Evolutionary conservation across 64 coral and sea anemone species (phyloP), one percentile per base, ranked within the genome.

Genomic region (Platygyra sinensis): DNA sequence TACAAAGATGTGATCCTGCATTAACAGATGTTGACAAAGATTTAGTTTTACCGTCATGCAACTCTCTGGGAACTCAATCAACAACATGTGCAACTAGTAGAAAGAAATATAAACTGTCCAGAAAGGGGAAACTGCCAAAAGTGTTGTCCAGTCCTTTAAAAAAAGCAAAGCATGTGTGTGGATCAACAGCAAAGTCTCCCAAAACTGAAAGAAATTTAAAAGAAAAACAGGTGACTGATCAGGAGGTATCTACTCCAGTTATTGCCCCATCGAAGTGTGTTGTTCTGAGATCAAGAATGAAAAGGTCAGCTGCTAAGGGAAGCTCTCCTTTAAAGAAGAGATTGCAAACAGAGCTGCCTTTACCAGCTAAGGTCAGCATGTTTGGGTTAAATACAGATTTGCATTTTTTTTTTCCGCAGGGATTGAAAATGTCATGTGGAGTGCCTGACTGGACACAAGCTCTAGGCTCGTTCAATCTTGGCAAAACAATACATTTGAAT

Each of bases 251-350:
- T n/a, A 29, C 32, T 39, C 16, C 62, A 15, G 14, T 71, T 52
- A 49, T 67, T 72, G 60, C 33, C 13, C 39, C 81, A 52, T 85
- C 81, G 27, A 85, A 85, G 52, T 85, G 62, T 51, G 32, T 67
- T 71, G 62, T 85, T 85, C 63, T 72, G 15, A 85, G 31, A 30
- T 72, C 81, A 24, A 85, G 81, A 52, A 72, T 85, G 79, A 91
- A 91, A 74, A 42, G 89, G 9, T 15, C 67, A 75, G 80, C 89
- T 54, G 25, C 89, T 27, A 91, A 85, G 83, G 89, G 89, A 61
- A 30, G 30, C 25, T 90, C 80, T 61, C 89, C 89, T 18, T 39
- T 62, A 27, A 32, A 84, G 31, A 91, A 91, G 52, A 74, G 89
- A 84, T 29, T 75, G 5, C 80, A 84, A 60, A 63, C 62, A 71